A percentile compares a stretch with the other conserved stretches of the same genome.
Evolutionary conservation across 1,140 invertebrate genomes (phyloP).

Genomic region (Dendroctonus ponderosae): DNA sequence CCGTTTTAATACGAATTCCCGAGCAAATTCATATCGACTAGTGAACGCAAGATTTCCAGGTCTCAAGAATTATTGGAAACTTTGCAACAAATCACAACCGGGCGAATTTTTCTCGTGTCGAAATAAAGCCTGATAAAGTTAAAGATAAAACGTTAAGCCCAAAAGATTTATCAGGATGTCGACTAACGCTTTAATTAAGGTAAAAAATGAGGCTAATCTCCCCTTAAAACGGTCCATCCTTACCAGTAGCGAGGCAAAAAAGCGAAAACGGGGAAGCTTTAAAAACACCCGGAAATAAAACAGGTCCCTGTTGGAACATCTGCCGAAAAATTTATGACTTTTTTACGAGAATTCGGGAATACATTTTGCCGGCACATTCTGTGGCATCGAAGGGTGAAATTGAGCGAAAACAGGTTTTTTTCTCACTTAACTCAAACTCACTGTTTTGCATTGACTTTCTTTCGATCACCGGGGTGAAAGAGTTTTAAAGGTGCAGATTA

Average conservation of each 20-base stretch:
- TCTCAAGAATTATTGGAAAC: too few relatives aligned
- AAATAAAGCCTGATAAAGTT: slow-evolving; percentile 14
- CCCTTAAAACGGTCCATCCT: slow-evolving; percentile 15
- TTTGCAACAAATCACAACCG: too few relatives aligned
- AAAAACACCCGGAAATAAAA: slow-evolving; percentile 14
- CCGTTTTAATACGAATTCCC: not conserved
- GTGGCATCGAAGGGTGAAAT: too few relatives aligned
- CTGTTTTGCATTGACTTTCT: too few relatives aligned
- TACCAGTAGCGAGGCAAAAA: not conserved
- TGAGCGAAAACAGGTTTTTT: too few relatives aligned
- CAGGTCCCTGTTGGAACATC: slow-evolving; percentile 22
- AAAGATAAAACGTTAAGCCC: slow-evolving; percentile 22
- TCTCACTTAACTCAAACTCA: too few relatives aligned
- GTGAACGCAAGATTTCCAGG: too few relatives aligned
- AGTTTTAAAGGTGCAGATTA: too few relatives aligned
- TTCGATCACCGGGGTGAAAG: too few relatives aligned
- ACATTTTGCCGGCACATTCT: not conserved
- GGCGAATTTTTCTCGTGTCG: not conserved
- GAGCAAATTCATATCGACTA: too few relatives aligned
- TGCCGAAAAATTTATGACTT: slow-evolving; percentile 25
- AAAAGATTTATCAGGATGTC: slow-evolving; percentile 17
- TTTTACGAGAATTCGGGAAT: slow-evolving; percentile 19
- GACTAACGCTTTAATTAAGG: slow-evolving; percentile 21
- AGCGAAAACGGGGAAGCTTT: slow-evolving; percentile 6
- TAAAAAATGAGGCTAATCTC: slow-evolving; percentile 24